Conservation (phyloP, 1,140 invertebrate species). For the Panagrolaimus sp. region DNA sequence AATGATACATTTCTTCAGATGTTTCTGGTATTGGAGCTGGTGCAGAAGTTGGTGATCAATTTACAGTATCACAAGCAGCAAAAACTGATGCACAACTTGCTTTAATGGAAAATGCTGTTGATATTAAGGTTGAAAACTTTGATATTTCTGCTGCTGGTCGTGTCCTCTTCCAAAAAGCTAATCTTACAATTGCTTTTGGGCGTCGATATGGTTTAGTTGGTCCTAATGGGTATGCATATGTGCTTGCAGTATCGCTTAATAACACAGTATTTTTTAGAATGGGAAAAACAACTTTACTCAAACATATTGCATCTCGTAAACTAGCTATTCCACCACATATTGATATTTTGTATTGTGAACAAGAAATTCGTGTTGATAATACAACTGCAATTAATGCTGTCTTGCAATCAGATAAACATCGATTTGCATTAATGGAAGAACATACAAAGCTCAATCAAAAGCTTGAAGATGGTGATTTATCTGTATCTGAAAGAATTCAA, state of each 20-base stretch:
- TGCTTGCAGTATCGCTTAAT: background rate
- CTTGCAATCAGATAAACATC: slow-evolving; percentile 67
- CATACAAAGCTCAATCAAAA: slow-evolving; percentile 71
- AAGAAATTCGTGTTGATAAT: slow-evolving; percentile 81
- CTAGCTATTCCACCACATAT: slow-evolving; percentile 91
- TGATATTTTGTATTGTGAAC: slow-evolving; percentile 95
- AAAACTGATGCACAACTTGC: slow-evolving; percentile 75
- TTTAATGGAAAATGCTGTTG: slow-evolving; percentile 84
- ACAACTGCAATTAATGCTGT: slow-evolving; percentile 84
- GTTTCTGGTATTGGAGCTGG: slow-evolving; percentile 59
- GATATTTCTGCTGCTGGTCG: slow-evolving; percentile 94
- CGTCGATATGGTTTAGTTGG: slow-evolving; percentile 93
- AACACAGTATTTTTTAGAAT: slow-evolving; percentile 61
- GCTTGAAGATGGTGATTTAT: slow-evolving; percentile 67
- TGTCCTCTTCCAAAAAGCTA: slow-evolving; percentile 93
- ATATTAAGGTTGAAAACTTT: slow-evolving; percentile 96
- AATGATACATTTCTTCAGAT: background rate
- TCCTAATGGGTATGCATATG: slow-evolving; percentile 72
- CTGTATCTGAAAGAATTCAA: slow-evolving; percentile 70
- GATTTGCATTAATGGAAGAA: slow-evolving; percentile 74
- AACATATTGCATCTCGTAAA: slow-evolving; percentile 70
- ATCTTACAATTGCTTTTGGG: slow-evolving; percentile 82
- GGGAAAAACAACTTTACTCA: slow-evolving; percentile 94
- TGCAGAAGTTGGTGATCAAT: slow-evolving; percentile 82
- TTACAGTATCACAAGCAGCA: slow-evolving; percentile 84